Conservation (phyloP, 2,888 invertebrate species). For the Gonocerus acuteangulatus region DNA sequence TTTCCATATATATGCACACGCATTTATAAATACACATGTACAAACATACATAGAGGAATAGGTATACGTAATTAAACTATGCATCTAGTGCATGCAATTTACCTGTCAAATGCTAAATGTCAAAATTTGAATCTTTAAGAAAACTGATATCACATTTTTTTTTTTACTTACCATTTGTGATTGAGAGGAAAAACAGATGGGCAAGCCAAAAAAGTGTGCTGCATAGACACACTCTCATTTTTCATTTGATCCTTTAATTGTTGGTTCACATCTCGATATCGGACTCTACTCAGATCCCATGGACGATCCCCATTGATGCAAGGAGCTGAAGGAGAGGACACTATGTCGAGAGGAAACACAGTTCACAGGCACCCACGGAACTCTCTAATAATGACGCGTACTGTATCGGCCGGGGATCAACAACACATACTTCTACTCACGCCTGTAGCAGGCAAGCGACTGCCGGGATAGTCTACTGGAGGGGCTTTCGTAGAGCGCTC, state of each 20-base stretch:
- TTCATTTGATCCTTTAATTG: not conserved
- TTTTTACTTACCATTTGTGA: constrained; percentile 4
- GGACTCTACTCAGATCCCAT: not conserved
- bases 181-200: not conserved
- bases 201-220: constrained; percentile 20
- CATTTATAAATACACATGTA: no score
- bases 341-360: not conserved
- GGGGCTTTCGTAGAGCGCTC: not conserved
- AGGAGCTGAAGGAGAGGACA: not conserved
- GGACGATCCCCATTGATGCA: not conserved
- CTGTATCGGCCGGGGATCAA: no score
- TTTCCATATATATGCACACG: no score
- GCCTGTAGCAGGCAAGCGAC: not conserved
- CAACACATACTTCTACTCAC: no score
- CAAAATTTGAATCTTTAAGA: no score
- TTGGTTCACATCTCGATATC: constrained; percentile 13
- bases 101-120: no score
- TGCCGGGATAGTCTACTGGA: not conserved
- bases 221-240: constrained; percentile 17
- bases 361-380: not conserved
- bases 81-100: no score
- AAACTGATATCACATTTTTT: no score
- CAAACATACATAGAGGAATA: no score
- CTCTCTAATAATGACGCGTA: no score
- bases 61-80: no score